These are phyloP conservation scores for Poeciliopsis gracilis DNA, from an alignment of 2,797 vertebrate species.

Conservation along the genomic window DNA sequence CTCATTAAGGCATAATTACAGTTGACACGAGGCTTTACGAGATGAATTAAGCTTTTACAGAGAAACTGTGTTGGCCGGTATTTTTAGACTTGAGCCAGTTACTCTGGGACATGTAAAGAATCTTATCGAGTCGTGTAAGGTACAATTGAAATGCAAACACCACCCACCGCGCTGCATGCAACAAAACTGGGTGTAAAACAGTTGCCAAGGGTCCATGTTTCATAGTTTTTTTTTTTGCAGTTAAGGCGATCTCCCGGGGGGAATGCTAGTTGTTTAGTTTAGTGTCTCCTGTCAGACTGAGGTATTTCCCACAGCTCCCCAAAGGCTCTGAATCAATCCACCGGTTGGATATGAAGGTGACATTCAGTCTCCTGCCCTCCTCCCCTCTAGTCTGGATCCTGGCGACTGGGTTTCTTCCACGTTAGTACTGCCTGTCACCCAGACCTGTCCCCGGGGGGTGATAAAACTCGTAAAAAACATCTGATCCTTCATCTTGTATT, in stretches of 20 bases:
- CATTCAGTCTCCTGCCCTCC: constrained; percentile 49
- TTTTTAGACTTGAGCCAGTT: constrained; percentile 26
- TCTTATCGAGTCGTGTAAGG: constrained; percentile 8
- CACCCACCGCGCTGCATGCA: constrained; percentile 37
- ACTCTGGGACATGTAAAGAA: constrained; percentile 23
- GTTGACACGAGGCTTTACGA: constrained; percentile 6
- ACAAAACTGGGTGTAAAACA: constrained; percentile 48
- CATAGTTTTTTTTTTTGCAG: constrained; percentile 27
- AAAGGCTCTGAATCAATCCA: constrained; percentile 69
- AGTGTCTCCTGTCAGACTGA: constrained; percentile 71
- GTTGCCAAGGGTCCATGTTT: constrained; percentile 43
- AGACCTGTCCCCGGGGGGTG: constrained; percentile 28
- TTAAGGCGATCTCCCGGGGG: constrained; percentile 30
- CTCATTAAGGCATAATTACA: constrained; percentile 5
- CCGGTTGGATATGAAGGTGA: constrained; percentile 66
- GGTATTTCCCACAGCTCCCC: constrained; percentile 69
- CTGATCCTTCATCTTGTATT: not conserved
- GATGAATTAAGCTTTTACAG: constrained; percentile 17
- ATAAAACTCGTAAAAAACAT: constrained; percentile 7
- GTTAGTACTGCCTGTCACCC: constrained; percentile 44
- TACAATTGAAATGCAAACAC: constrained; percentile 46
- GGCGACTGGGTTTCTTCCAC: constrained; percentile 52
- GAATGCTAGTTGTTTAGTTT: constrained; percentile 67
- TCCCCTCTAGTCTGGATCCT: constrained; percentile 36
- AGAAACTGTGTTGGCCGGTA: constrained; percentile 12